Conservation (phyloP, 1,140 invertebrate genomes). For the Aphis craccivora region DNA sequence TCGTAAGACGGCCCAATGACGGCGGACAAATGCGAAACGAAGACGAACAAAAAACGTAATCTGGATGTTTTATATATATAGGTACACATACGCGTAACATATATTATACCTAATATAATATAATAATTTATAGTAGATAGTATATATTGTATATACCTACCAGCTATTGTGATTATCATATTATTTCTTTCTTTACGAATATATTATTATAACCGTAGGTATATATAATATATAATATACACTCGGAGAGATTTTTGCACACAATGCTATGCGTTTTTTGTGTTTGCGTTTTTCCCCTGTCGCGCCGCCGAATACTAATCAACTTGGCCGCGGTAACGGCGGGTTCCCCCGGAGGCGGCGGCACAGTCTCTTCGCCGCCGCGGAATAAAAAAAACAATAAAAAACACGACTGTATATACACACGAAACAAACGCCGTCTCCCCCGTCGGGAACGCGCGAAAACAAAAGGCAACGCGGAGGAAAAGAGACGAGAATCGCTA, state of each 20-base stretch:
- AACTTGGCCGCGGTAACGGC: neutral
- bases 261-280: slow-evolving; percentile 44
- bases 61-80: neutral
- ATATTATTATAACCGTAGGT: neutral
- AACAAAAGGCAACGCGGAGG: slow-evolving; percentile 34
- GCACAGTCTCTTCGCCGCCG: neutral
- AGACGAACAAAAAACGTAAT: neutral
- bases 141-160: neutral
- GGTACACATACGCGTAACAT: neutral
- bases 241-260: slow-evolving; percentile 51
- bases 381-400: neutral
- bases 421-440: neutral
- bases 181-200: neutral
- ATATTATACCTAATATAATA: neutral
- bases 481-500: neutral
- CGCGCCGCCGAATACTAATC: slow-evolving; percentile 9
- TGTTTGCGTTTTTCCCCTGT: neutral
- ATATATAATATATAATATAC: neutral
- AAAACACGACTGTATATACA: neutral
- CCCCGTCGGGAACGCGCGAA: neutral
- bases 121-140: slow-evolving; percentile 2
- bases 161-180: neutral
- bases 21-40: neutral
- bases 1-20: neutral
- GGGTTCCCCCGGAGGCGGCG: neutral